Evolutionary conservation across 2,888 invertebrate genomes (phyloP).

Genomic region (Microdon myrmicae): DNA sequence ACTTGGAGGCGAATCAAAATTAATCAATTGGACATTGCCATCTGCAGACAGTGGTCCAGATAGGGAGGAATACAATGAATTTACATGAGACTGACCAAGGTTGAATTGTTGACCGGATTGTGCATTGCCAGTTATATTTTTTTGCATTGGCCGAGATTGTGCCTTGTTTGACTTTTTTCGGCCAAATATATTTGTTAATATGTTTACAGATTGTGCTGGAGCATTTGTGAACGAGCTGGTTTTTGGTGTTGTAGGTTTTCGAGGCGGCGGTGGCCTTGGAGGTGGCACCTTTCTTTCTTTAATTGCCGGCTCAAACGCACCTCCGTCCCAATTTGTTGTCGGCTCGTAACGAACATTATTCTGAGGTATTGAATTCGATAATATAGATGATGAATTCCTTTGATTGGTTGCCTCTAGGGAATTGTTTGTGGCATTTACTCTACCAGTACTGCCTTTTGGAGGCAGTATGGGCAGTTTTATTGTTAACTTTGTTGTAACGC

Average conservation of each 20-base stretch:
- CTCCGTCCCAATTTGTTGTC: constrained; percentile 64
- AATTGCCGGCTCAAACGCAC: constrained; percentile 58
- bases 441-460: constrained; percentile 45
- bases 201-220: constrained; percentile 58
- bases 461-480: constrained; percentile 66
- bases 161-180: constrained; percentile 59
- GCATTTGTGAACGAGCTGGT: constrained; percentile 53
- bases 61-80: constrained; percentile 28
- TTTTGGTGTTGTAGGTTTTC: constrained; percentile 57
- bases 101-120: constrained; percentile 19
- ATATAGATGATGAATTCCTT: constrained; percentile 56
- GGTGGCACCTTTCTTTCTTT: constrained; percentile 63
- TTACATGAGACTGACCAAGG: constrained; percentile 32
- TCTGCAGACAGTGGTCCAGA: constrained; percentile 12
- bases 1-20: constrained; percentile 77
- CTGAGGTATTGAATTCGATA: constrained; percentile 63
- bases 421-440: constrained; percentile 34
- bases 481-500: constrained; percentile 58
- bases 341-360: constrained; percentile 62
- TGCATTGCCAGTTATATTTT: constrained; percentile 4
- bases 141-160: constrained; percentile 20
- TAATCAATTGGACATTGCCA: constrained; percentile 70
- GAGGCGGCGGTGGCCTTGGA: constrained; percentile 66
- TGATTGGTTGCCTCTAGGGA: constrained; percentile 36
- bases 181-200: constrained; percentile 63